phyloP scores from a whole-genome alignment of 2,113 vertebrate genomes.

The Pipra filicauda region DNA sequence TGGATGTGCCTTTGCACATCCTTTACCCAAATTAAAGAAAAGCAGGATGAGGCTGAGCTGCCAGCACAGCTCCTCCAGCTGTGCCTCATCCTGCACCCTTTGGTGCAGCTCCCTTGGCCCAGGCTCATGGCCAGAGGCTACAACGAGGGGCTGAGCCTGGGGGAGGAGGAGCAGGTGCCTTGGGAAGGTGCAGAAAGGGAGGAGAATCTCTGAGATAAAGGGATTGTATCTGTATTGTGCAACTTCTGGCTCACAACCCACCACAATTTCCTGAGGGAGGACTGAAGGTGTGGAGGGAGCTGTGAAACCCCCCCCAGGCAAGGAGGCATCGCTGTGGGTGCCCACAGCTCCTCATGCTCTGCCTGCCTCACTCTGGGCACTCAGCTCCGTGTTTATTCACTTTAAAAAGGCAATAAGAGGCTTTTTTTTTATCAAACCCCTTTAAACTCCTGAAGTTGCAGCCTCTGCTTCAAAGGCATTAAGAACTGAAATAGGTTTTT shows the following conservation, averaged over 20 bases:
- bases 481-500: background rate
- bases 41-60: background rate
- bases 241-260: background rate
- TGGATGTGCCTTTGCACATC: background rate
- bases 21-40: no score
- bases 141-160: background rate
- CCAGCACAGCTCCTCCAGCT: rapidly evolving
- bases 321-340: background rate
- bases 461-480: background rate
- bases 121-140: background rate
- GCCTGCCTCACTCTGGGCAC: rapidly evolving
- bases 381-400: background rate
- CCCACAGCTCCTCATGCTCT: background rate
- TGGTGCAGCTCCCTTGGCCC: background rate
- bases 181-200: background rate
- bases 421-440: no score
- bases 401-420: background rate
- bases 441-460: background rate
- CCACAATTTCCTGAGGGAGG: background rate
- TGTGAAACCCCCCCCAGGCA: background rate
- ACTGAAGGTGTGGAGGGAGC: background rate
- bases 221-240: background rate
- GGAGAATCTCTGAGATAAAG: background rate
- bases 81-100: background rate
- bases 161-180: background rate